Conservation (phyloP, 2,888 invertebrate genomes). For the Fabriciana adippe region DNA sequence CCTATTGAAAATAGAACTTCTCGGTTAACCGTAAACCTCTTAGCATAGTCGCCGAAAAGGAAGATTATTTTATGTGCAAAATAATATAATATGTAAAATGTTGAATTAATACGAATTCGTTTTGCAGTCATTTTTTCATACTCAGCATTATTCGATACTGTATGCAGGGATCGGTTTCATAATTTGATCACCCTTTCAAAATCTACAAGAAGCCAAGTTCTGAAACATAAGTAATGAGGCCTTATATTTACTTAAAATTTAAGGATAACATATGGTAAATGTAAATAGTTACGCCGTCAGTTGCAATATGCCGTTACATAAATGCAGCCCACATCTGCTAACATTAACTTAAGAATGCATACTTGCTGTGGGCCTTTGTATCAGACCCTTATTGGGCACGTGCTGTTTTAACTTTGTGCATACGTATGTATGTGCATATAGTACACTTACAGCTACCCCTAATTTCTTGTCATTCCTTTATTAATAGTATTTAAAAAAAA, state of each 20-base stretch:
- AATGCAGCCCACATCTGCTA: constrained; percentile 55
- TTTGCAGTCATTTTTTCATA: neutral
- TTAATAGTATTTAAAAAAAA: no score
- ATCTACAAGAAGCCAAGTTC: constrained; percentile 36
- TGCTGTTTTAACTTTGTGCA: constrained; percentile 47
- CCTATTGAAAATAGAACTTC: no score
- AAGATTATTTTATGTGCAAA: no score
- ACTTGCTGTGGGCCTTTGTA: constrained; percentile 41
- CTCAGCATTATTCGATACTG: constrained; percentile 22
- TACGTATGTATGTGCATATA: neutral
- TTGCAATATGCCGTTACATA: constrained; percentile 53
- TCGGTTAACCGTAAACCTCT: no score
- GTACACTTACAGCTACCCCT: neutral
- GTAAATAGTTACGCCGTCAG: constrained; percentile 45
- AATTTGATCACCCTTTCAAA: constrained; percentile 29
- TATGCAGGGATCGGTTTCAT: constrained; percentile 27
- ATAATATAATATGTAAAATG: no score
- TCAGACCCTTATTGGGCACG: constrained; percentile 45
- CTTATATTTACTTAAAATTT: constrained; percentile 42
- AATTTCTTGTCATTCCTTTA: neutral
- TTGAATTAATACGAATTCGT: neutral
- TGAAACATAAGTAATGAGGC: constrained; percentile 36
- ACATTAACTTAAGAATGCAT: constrained; percentile 51
- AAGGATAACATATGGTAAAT: constrained; percentile 40
- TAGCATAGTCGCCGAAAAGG: no score